Conservation (phyloP, 1,140 invertebrate genomes). For the Popillia japonica region DNA sequence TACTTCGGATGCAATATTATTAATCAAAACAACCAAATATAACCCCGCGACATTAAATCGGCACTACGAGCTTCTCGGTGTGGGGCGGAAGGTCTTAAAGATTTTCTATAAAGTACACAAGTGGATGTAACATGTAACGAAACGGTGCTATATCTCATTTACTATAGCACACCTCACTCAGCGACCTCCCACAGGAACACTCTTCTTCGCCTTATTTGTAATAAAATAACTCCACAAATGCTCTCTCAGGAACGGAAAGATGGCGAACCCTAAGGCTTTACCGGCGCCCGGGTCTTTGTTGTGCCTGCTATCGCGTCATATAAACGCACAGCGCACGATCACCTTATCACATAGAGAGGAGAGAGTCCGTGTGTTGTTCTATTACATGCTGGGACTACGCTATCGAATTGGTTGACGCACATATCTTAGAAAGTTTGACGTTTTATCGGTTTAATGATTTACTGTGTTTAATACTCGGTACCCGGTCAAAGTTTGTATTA, state of each 20-base stretch:
- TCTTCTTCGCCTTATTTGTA: conserved; percentile 60
- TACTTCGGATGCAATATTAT: neutral
- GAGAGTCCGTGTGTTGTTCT: neutral
- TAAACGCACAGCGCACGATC: conserved; percentile 15
- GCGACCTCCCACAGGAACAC: conserved; percentile 55
- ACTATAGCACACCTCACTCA: conserved; percentile 56
- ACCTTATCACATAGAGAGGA: conserved; percentile 20
- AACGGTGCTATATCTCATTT: conserved; percentile 56
- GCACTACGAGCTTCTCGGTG: conserved; percentile 13
- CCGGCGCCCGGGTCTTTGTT: conserved; percentile 50
- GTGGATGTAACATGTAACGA: conserved; percentile 47
- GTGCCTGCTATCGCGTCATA: conserved; percentile 46
- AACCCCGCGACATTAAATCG: neutral
- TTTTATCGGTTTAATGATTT: conserved; percentile 47
- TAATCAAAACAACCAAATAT: neutral
- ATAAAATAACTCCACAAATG: conserved; percentile 61
- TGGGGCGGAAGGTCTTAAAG: conserved; percentile 44
- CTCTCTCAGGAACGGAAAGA: conserved; percentile 57
- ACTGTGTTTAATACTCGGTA: conserved; percentile 39
- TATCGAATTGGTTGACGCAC: conserved; percentile 41
- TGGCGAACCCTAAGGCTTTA: conserved; percentile 52
- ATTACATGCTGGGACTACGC: neutral
- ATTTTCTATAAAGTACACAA: conserved; percentile 49
- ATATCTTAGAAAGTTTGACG: conserved; percentile 44
- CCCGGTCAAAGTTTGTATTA: conserved; percentile 36